Percentiles rank a stretch among this genome's conserved stretches.
Evolutionary conservation across 1,140 invertebrate genomes (phyloP).

Genomic region (Dufourea novaeangliae): DNA sequence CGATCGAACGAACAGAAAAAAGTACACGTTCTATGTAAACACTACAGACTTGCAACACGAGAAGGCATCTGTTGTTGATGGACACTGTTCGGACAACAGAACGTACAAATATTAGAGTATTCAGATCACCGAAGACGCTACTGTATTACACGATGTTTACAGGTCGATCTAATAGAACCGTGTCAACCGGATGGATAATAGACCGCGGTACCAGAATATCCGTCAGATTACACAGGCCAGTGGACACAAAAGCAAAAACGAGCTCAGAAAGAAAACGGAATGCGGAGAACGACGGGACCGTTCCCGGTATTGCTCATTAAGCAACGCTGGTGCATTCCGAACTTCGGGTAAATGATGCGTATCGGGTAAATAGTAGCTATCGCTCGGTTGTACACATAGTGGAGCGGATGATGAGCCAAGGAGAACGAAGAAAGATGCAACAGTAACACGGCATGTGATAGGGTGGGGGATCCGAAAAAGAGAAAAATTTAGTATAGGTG

Average conservation of each 20-base stretch:
- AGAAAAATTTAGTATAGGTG: slow-evolving; percentile 71
- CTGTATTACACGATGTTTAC: too few species aligned
- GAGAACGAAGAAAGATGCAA: slow-evolving; percentile 7
- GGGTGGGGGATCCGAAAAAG: slow-evolving; percentile 45
- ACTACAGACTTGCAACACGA: too few species aligned
- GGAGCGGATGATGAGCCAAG: slow-evolving; percentile 18
- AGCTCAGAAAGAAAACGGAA: not conserved
- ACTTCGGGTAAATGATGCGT: slow-evolving; percentile 66
- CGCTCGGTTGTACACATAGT: slow-evolving; percentile 44
- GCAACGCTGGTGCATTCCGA: slow-evolving; percentile 7
- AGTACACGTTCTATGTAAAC: too few species aligned
- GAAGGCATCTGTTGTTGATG: too few species aligned
- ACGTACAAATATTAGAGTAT: too few species aligned
- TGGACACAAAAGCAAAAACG: slow-evolving; percentile 5
- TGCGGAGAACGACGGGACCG: not conserved
- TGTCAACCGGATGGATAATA: not conserved
- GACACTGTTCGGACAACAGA: too few species aligned
- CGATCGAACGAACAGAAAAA: too few species aligned
- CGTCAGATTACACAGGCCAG: not conserved
- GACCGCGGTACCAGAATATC: not conserved
- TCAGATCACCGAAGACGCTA: too few species aligned
- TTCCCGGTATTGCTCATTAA: slow-evolving; percentile 42
- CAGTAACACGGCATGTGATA: not conserved
- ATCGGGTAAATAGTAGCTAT: slow-evolving; percentile 75
- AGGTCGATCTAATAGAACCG: not conserved